Percentiles rank a stretch among this genome's conserved stretches.
These are phyloP conservation scores for Oreochromis grahami DNA, from an alignment of 2,797 vertebrate species.

Conservation along the genomic window DNA sequence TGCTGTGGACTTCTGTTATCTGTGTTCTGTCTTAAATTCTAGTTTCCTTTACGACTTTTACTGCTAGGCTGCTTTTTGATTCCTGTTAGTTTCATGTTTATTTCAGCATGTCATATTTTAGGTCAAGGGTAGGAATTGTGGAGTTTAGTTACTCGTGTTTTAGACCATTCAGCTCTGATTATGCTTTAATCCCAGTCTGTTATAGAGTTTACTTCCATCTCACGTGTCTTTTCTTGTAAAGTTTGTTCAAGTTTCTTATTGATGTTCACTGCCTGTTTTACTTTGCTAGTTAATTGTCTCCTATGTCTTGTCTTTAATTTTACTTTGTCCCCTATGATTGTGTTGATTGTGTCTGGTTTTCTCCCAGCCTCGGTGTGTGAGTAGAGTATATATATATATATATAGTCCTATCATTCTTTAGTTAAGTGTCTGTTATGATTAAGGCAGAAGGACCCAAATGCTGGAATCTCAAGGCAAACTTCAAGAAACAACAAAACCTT, in stretches of 20 bases:
- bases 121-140: not conserved
- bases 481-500: not conserved
- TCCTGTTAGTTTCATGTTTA: not conserved
- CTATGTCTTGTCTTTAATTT: not conserved
- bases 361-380: not conserved
- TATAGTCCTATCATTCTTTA: not conserved
- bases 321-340: not conserved
- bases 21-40: not conserved
- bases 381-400: not conserved
- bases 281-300: not conserved
- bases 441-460: not conserved
- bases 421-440: not conserved
- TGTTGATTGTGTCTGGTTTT: not conserved
- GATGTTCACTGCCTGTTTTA: not conserved
- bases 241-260: not conserved
- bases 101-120: not conserved
- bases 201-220: not conserved
- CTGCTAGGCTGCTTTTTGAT: not conserved
- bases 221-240: not conserved
- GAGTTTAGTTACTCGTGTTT: not conserved
- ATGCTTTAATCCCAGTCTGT: not conserved
- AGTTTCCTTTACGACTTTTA: not conserved
- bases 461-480: not conserved
- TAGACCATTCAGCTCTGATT: not conserved
- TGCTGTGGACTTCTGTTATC: not conserved